A percentile compares a stretch with the other conserved stretches of the same genome.
Conservation (phyloP, 2,888 invertebrate genomes). For the Agrilus mali region DNA sequence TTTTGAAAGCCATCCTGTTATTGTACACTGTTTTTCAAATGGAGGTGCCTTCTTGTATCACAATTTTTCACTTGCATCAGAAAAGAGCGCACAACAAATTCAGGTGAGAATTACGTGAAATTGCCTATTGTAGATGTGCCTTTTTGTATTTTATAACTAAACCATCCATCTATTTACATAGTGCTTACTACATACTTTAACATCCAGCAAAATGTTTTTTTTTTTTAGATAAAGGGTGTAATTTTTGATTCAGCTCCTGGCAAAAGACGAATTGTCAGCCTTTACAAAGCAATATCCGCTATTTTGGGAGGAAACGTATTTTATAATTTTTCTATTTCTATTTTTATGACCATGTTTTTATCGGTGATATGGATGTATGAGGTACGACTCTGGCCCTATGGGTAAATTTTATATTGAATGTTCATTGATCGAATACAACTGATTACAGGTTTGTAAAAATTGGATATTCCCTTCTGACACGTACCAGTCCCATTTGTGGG, state of each 20-base stretch:
- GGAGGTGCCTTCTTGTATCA: slow-evolving; percentile 62
- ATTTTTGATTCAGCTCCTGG: slow-evolving; percentile 65
- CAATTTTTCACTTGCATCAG: slow-evolving; percentile 49
- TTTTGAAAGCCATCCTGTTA: slow-evolving; percentile 55
- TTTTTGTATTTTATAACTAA: no score
- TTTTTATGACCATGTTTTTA: slow-evolving; percentile 42
- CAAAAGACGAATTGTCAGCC: slow-evolving; percentile 41
- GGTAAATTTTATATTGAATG: slow-evolving; percentile 1
- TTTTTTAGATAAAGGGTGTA: slow-evolving; percentile 43
- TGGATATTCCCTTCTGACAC: slow-evolving; percentile 25
- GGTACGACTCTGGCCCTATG: slow-evolving; percentile 28
- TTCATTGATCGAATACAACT: slow-evolving; percentile 2
- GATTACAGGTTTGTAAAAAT: slow-evolving; percentile 25
- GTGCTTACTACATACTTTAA: no score
- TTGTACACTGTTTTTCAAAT: slow-evolving; percentile 66
- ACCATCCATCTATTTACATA: no score
- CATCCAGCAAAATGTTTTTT: no score
- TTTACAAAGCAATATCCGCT: slow-evolving; percentile 48
- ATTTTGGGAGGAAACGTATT: slow-evolving; percentile 45
- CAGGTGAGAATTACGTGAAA: slow-evolving; percentile 26
- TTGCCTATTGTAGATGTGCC: no score
- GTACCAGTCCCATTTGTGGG: slow-evolving; percentile 44
- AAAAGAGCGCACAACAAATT: slow-evolving; percentile 38
- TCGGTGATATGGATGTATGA: slow-evolving; percentile 48
- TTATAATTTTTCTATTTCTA: slow-evolving; percentile 43